Conservation (phyloP, 2,888 invertebrate genomes). For the Pseudococcus jackbeardsleyi region DNA sequence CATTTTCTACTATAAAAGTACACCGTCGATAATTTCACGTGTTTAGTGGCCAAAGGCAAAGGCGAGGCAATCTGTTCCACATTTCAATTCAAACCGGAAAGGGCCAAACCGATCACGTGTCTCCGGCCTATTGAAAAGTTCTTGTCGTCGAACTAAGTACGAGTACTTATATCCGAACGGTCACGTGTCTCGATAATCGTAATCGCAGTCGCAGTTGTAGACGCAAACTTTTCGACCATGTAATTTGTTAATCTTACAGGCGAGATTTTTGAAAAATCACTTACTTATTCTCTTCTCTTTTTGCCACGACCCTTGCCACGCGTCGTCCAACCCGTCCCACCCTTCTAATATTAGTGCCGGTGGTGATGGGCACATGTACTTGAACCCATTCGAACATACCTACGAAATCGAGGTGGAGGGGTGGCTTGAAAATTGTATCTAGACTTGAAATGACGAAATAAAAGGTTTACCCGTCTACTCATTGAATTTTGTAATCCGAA, state of each 20-base stretch:
- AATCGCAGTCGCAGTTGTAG: background rate
- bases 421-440: too few species aligned
- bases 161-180: conserved; percentile 56
- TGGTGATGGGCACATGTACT: too few species aligned
- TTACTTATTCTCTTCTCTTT: too few species aligned
- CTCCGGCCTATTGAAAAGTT: conserved; percentile 38
- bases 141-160: background rate
- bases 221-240: conserved; percentile 63
- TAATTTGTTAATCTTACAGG: conserved; percentile 66
- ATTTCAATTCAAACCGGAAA: background rate
- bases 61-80: background rate
- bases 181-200: conserved; percentile 62
- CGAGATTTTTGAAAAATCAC: conserved; percentile 63
- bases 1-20: too few species aligned
- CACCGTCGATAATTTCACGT: background rate
- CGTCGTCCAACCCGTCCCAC: too few species aligned
- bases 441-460: too few species aligned
- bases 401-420: too few species aligned
- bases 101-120: conserved; percentile 55
- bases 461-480: too few species aligned
- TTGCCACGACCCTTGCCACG: too few species aligned
- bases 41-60: background rate
- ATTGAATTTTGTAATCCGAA: too few species aligned
- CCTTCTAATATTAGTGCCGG: too few species aligned
- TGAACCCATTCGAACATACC: too few species aligned